Evolutionary conservation across 2,113 vertebrate genomes (phyloP), one percentile per base, ranked within the genome.

Genomic region (Xyliphius kryptos): DNA sequence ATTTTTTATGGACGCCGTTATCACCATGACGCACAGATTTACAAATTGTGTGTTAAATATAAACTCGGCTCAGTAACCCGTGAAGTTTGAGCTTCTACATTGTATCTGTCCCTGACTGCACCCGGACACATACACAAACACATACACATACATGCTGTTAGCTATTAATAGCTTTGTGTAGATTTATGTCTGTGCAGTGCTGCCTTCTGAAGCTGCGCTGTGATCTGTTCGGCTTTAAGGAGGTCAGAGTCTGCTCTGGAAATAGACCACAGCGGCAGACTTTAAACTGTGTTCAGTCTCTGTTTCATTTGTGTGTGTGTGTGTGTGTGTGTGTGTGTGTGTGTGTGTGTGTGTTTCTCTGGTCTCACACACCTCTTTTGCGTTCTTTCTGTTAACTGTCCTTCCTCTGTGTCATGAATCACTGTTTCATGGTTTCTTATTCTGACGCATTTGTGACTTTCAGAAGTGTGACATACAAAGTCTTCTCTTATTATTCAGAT

Each of bases 141-240:
- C 67, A 63, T 71, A 67, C 55, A 66, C 50, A 10, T 63, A 46
- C 5, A 58, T 52, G 56, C 48, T 47, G 54, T 65, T 55, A 26
- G 22, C 77, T 86, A 84, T 79, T 85, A 85, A 87, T 87, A 88
- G 73, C 50, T 66, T 77, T 79, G 74, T 82, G 56, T 46, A 53
- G 38, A 67, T 59, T 26, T 58, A 22, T 51, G 46, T 61, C 38
- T 44, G 44, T 69, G 56, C 53, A 47, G 52, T 56, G 59, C 71
- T 52, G 76, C 80, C 75, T 79, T 71, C 55, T 76, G 67, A 70
- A 81, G 80, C 74, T 74, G 79, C 61, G 73, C 69, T 67, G 77
- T 17, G 76, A 75, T 73, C 71, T 22, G 60, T 22, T 68, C 75
- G 68, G 79, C 81, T 73, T 86, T 82, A 82, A 73, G 75, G 74